These are phyloP conservation scores for Eupithecia subumbrata DNA, from an alignment of 2,888 invertebrate species.

Conservation along the genomic window DNA sequence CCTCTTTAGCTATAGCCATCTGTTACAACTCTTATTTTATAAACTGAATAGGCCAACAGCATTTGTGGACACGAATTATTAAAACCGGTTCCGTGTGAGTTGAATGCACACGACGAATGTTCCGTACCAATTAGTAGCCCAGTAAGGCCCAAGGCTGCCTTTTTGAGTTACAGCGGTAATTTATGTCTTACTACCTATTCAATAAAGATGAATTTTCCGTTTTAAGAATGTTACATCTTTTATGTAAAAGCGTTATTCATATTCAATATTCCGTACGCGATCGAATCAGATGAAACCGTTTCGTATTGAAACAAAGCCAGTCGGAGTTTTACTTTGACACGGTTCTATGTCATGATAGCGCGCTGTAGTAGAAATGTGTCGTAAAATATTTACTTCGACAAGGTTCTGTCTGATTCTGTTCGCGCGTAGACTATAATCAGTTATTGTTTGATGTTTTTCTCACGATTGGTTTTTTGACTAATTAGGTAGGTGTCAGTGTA, in stretches of 20 bases:
- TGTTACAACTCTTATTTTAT: constrained; percentile 16
- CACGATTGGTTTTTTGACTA: too few species aligned
- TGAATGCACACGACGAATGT: constrained; percentile 39
- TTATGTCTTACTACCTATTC: neutral
- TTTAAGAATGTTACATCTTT: neutral
- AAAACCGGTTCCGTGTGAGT: constrained; percentile 37
- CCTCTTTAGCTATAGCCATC: constrained; percentile 6
- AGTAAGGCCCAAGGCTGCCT: constrained; percentile 17
- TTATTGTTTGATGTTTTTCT: too few species aligned
- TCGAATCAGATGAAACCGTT: neutral
- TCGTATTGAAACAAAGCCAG: neutral
- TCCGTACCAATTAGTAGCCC: constrained; percentile 30
- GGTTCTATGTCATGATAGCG: too few species aligned
- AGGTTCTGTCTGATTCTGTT: too few species aligned
- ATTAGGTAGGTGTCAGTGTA: too few species aligned
- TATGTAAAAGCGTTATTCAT: neutral
- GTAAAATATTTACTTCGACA: neutral
- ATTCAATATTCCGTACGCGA: neutral
- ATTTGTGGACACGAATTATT: constrained; percentile 38
- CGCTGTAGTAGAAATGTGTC: neutral
- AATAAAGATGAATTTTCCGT: constrained; percentile 1
- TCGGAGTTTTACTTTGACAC: neutral
- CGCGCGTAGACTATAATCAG: too few species aligned
- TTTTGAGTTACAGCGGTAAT: constrained; percentile 13
- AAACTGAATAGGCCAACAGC: constrained; percentile 34